Evolutionary conservation across 2,113 vertebrate species (phyloP).

Genomic region (Gobio gobio): DNA sequence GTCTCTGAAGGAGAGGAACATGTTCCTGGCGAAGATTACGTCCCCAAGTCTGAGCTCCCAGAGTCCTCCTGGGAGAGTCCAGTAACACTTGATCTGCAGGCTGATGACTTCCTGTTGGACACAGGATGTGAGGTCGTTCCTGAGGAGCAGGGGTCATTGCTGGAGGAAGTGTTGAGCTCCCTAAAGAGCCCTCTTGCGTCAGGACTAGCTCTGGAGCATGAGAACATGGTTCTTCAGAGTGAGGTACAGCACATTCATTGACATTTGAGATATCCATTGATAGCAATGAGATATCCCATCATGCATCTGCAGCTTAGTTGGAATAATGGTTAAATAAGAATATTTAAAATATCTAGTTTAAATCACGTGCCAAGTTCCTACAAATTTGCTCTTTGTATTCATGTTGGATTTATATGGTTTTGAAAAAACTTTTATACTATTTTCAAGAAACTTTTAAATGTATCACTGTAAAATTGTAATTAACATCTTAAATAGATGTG

Average conservation of each 20-base stretch:
- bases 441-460: not conserved
- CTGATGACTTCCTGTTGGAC: conserved; percentile 60
- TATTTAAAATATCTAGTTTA: too few species aligned
- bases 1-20: conserved; percentile 41
- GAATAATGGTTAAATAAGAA: not conserved
- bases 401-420: not conserved
- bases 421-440: too few species aligned
- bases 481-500: not conserved
- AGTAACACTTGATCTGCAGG: conserved; percentile 65
- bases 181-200: conserved; percentile 69
- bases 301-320: not conserved
- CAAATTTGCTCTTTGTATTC: not conserved
- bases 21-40: conserved; percentile 54
- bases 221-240: conserved; percentile 46
- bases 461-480: not conserved
- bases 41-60: conserved; percentile 30
- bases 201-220: conserved; percentile 55
- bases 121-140: conserved; percentile 45
- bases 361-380: not conserved
- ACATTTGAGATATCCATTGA: not conserved
- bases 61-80: conserved; percentile 54
- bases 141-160: conserved; percentile 69
- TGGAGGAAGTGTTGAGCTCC: conserved; percentile 77
- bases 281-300: not conserved
- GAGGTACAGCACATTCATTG: conserved; percentile 36